Evolutionary conservation across 2,797 vertebrate species (phyloP).

Genomic region (Adelosebastes latens): DNA sequence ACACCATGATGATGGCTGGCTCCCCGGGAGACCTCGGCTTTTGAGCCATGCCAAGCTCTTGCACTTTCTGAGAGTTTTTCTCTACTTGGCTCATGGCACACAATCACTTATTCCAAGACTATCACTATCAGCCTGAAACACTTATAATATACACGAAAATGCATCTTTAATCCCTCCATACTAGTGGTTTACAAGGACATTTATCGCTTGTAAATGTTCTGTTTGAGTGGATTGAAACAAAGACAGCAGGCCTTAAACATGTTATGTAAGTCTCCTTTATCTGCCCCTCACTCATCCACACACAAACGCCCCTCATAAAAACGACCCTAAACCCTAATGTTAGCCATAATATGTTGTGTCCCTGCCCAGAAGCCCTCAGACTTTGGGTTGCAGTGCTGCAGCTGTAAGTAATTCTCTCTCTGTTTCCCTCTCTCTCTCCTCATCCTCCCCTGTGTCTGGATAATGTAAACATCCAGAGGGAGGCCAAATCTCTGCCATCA

Average conservation of each 20-base stretch:
- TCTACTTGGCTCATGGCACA: slow-evolving; percentile 31
- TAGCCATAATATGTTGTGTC: slow-evolving; percentile 32
- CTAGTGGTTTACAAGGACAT: slow-evolving; percentile 10
- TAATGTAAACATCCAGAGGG: slow-evolving; percentile 68
- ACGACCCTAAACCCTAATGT: slow-evolving; percentile 20
- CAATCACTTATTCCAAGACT: slow-evolving; percentile 25
- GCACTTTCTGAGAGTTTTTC: slow-evolving; percentile 46
- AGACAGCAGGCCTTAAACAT: slow-evolving; percentile 3
- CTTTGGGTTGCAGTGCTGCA: slow-evolving; percentile 36
- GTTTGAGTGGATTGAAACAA: slow-evolving; percentile 18
- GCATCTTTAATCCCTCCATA: background rate
- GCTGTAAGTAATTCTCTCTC: slow-evolving; percentile 58
- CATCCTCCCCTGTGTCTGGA: slow-evolving; percentile 55
- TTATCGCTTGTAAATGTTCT: slow-evolving; percentile 17
- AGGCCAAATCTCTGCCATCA: slow-evolving; percentile 42
- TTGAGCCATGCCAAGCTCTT: slow-evolving; percentile 46
- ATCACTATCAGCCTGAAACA: slow-evolving; percentile 23
- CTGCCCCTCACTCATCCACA: slow-evolving; percentile 15
- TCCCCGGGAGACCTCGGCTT: slow-evolving; percentile 33
- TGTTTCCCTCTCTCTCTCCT: slow-evolving; percentile 5
- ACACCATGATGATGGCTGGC: slow-evolving; percentile 51
- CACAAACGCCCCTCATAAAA: slow-evolving; percentile 24
- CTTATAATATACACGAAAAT: background rate
- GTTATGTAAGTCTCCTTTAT: slow-evolving; percentile 41
- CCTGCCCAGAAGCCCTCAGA: slow-evolving; percentile 36